phyloP scores from a whole-genome alignment of 2,888 invertebrate species.

The Cosmia pyralina region DNA sequence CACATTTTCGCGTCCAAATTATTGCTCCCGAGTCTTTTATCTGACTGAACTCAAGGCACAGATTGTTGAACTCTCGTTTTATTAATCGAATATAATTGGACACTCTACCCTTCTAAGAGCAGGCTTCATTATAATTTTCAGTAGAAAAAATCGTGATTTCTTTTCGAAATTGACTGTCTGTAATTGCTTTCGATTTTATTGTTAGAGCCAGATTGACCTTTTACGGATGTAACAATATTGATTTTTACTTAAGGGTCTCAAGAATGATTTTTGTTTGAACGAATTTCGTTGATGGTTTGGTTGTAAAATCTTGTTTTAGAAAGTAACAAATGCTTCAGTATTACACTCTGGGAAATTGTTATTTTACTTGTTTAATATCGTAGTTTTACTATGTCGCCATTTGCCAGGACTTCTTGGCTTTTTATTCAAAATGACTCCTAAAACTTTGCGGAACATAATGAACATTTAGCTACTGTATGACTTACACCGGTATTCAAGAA shows the following conservation, averaged over 20 bases:
- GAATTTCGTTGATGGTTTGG: conserved; percentile 4
- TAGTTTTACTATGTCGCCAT: conserved; percentile 11
- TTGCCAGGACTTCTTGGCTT: conserved; percentile 1
- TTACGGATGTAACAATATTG: conserved; percentile 17
- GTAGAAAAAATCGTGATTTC: conserved; percentile 44
- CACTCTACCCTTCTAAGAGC: conserved; percentile 66
- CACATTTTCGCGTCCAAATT: conserved; percentile 46
- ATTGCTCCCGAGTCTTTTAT: conserved; percentile 51
- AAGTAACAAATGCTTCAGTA: conserved; percentile 24
- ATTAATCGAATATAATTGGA: conserved; percentile 72
- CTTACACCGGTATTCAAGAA: too few species aligned
- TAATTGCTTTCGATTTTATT: conserved; percentile 62
- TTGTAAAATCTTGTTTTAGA: conserved; percentile 23
- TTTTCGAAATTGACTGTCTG: conserved; percentile 47
- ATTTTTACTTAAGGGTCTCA: conserved; percentile 22
- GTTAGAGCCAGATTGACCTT: conserved; percentile 42
- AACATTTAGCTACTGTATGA: conserved; percentile 8
- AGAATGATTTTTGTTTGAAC: conserved; percentile 19
- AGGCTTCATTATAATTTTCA: conserved; percentile 58
- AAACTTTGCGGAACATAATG: conserved; percentile 23
- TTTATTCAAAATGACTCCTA: conserved; percentile 13
- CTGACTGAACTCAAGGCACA: conserved; percentile 52
- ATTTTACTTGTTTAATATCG: conserved; percentile 15
- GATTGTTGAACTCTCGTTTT: conserved; percentile 59
- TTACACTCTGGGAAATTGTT: conserved; percentile 6